Conservation (phyloP, 2,888 invertebrate species). For the Agonopterix subpropinquella region DNA sequence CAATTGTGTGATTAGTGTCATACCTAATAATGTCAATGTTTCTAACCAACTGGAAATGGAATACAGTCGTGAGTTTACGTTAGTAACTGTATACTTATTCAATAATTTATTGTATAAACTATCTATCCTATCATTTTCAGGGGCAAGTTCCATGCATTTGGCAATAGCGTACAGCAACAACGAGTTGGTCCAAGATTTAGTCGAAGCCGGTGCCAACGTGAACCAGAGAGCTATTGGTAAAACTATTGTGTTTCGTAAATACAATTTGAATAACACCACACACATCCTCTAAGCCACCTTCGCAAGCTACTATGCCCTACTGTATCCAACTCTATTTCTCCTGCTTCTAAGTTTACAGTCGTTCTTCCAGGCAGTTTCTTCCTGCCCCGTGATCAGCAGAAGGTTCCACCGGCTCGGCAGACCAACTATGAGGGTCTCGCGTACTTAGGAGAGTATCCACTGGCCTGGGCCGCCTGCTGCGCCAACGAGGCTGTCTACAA, state of each 20-base stretch:
- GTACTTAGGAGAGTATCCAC: slow-evolving; percentile 97
- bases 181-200: slow-evolving; percentile 93
- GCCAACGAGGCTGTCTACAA: slow-evolving; percentile 99
- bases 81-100: too few species aligned
- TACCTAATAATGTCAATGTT: too few species aligned
- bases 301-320: background rate
- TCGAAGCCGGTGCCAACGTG: slow-evolving; percentile 94
- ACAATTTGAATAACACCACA: too few species aligned
- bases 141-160: slow-evolving; percentile 94
- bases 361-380: slow-evolving; percentile 86
- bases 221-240: slow-evolving; percentile 93
- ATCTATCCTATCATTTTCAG: slow-evolving; percentile 66
- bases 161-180: slow-evolving; percentile 98
- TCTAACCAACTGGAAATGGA: background rate
- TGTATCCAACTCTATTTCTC: too few species aligned
- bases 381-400: slow-evolving; percentile 95
- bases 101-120: too few species aligned
- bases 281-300: too few species aligned
- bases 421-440: slow-evolving; percentile 98
- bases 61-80: slow-evolving; percentile 1
- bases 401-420: slow-evolving; percentile 82
- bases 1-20: too few species aligned
- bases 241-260: slow-evolving; percentile 2
- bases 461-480: slow-evolving; percentile 98
- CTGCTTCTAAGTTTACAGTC: too few species aligned